Evolutionary conservation across 2,888 invertebrate species (phyloP).

Genomic region (Drosophila picticornis): DNA sequence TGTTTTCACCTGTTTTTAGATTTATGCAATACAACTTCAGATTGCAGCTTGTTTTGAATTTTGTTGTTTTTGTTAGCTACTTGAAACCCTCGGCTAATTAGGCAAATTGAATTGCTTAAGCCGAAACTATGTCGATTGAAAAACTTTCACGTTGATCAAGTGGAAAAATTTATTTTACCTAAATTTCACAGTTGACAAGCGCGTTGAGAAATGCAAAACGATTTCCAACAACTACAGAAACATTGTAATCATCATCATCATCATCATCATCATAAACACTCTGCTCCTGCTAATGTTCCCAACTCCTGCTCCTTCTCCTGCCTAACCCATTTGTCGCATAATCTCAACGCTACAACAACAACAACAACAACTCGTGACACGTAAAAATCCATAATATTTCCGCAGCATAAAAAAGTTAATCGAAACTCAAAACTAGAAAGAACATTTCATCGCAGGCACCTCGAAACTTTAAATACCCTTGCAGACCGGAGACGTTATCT

Average conservation of each 20-base stretch:
- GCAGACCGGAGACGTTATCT: neutral
- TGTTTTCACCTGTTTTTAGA: neutral
- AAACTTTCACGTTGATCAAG: constrained; percentile 64
- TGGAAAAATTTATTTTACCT: constrained; percentile 47
- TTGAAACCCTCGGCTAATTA: constrained; percentile 57
- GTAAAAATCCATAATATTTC: constrained; percentile 69
- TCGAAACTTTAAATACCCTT: neutral
- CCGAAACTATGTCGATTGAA: constrained; percentile 41
- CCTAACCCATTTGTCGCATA: constrained; percentile 47
- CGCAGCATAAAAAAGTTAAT: constrained; percentile 67
- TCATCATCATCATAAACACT: constrained; percentile 37
- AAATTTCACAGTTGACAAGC: constrained; percentile 49
- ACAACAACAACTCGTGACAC: constrained; percentile 10
- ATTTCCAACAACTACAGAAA: constrained; percentile 16
- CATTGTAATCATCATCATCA: constrained; percentile 11
- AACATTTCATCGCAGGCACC: neutral
- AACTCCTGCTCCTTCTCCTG: neutral
- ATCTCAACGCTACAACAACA: constrained; percentile 29
- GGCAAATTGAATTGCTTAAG: constrained; percentile 57
- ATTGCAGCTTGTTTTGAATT: constrained; percentile 1
- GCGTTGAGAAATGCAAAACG: constrained; percentile 48
- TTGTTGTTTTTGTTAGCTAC: neutral
- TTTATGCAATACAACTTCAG: neutral
- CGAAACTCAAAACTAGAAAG: constrained; percentile 48
- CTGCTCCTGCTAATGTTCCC: constrained; percentile 1